Evolutionary conservation across 2,888 invertebrate genomes (phyloP).

Genomic region (Trichopria drosophilae): DNA sequence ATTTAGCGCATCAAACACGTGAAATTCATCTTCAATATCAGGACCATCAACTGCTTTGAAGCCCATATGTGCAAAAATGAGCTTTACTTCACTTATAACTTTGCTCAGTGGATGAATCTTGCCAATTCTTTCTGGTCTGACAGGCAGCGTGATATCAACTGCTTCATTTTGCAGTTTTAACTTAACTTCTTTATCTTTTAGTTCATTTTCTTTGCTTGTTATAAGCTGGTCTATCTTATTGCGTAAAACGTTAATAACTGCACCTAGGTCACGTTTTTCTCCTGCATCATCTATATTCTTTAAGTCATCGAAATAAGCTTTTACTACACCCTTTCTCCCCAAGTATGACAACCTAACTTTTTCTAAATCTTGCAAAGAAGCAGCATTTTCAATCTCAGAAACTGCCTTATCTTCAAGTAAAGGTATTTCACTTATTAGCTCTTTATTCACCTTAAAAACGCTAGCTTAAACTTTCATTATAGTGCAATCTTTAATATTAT

Average conservation of each 20-base stretch:
- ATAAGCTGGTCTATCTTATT: constrained; percentile 22
- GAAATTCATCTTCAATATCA: constrained; percentile 19
- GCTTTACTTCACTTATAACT: constrained; percentile 14
- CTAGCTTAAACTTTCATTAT: constrained; percentile 23
- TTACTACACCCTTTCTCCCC: constrained; percentile 20
- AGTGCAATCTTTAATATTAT: constrained; percentile 19
- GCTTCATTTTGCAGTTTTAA: constrained; percentile 19
- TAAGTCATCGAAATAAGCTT: constrained; percentile 20
- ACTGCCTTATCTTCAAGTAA: constrained; percentile 22
- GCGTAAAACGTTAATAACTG: constrained; percentile 20
- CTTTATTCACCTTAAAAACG: constrained; percentile 24
- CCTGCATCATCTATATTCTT: constrained; percentile 19
- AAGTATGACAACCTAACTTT: constrained; percentile 21
- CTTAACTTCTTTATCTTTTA: constrained; percentile 20
- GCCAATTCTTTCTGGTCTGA: constrained; percentile 5
- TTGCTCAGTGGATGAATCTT: constrained; percentile 14
- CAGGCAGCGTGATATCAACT: constrained; percentile 16
- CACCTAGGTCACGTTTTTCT: constrained; percentile 15
- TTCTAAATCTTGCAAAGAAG: constrained; percentile 24
- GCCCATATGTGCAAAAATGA: constrained; percentile 9
- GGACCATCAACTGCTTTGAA: constrained; percentile 13
- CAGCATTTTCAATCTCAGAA: constrained; percentile 20
- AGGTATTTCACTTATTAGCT: constrained; percentile 17
- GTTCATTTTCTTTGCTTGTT: constrained; percentile 17
- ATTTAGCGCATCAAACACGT: constrained; percentile 20